Conservation (phyloP, 2,797 vertebrate genomes). For the Semaprochilodus insignis region DNA sequence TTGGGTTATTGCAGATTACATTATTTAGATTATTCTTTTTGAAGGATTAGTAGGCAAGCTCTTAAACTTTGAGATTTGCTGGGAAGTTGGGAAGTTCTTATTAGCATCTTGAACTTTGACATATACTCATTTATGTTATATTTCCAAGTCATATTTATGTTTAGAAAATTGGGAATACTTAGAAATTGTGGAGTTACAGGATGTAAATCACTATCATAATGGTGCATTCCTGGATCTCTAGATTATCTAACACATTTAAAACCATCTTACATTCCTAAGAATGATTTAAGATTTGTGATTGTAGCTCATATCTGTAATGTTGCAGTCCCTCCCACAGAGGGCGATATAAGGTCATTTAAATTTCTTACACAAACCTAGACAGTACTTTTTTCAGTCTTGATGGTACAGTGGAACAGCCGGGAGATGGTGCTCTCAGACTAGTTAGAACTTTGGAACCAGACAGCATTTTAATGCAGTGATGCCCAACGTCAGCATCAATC, state of each 20-base stretch:
- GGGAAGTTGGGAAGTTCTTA: no score
- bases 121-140: no score
- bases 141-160: no score
- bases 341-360: constrained; percentile 50
- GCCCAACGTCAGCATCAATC: not conserved
- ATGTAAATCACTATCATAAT: not conserved
- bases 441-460: not conserved
- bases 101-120: no score
- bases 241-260: not conserved
- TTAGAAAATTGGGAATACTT: no score
- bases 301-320: constrained; percentile 15
- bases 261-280: not conserved
- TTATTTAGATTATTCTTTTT: no score
- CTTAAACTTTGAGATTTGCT: no score
- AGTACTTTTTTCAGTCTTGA: not conserved
- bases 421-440: constrained; percentile 30
- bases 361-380: not conserved
- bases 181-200: no score
- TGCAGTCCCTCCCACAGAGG: constrained; percentile 52
- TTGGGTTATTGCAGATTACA: no score
- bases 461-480: not conserved
- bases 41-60: no score
- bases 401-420: not conserved
- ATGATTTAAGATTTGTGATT: no score
- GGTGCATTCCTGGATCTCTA: not conserved